Percentiles rank a stretch among this genome's conserved stretches.
phyloP scores from a whole-genome alignment of 2,797 vertebrate genomes.

The Australoheros facetus region DNA sequence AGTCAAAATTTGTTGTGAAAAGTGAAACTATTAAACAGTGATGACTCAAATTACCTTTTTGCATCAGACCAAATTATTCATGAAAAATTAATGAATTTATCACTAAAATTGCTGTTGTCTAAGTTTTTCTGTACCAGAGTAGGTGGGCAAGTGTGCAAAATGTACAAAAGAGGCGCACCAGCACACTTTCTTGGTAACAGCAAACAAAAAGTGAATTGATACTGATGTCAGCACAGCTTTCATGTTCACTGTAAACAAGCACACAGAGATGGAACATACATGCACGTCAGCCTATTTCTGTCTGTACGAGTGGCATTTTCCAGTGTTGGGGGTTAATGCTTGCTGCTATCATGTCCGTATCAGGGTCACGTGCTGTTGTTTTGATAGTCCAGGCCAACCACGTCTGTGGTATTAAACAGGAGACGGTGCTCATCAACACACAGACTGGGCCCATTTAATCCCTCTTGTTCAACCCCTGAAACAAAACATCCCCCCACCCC shows the following conservation, averaged over 20 bases:
- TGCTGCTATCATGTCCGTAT: slow-evolving; percentile 5
- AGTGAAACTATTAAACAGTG: not conserved
- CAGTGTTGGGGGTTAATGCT: slow-evolving; percentile 40
- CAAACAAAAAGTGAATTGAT: not conserved
- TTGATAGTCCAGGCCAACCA: slow-evolving; percentile 2
- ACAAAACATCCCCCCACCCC: not conserved
- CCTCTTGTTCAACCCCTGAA: slow-evolving; percentile 20
- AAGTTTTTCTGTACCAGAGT: not conserved
- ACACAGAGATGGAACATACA: not conserved
- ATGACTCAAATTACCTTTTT: not conserved
- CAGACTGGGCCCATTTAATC: slow-evolving; percentile 51
- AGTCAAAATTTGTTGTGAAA: fast-evolving
- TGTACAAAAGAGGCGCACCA: not conserved
- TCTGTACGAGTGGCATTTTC: not conserved
- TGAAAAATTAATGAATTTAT: not conserved
- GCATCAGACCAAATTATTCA: not conserved
- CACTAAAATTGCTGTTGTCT: not conserved
- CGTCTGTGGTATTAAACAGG: slow-evolving; percentile 23
- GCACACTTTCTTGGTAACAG: not conserved
- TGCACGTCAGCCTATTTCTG: slow-evolving; percentile 1
- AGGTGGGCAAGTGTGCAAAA: not conserved
- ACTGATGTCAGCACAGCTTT: not conserved
- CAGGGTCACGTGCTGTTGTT: slow-evolving; percentile 46
- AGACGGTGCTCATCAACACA: slow-evolving; percentile 33
- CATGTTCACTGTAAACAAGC: not conserved